Base-by-base conservation (phyloP, 2,888 invertebrate genomes). In the Andrena trimmerana region DNA sequence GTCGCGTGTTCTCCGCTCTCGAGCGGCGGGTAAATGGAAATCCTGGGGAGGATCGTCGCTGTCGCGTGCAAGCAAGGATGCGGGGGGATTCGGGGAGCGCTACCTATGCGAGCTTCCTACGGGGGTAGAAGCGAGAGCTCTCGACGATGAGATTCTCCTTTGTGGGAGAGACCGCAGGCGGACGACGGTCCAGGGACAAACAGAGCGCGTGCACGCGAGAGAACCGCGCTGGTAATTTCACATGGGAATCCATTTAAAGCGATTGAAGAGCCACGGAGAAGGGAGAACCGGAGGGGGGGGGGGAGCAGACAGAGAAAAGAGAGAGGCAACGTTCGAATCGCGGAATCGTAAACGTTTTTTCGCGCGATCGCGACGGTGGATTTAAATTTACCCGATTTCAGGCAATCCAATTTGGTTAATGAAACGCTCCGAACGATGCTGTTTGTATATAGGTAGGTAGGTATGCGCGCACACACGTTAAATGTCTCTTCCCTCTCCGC, bases 331-430 rank as follows among this genome's bases (percentile, higher is more conserved):
- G 71, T 73, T 85, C 79, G 75, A 85, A 78, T 77, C 62, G 79
- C 42, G 69, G 54, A 63, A 78, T 83, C 73, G 83, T 73, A 85
- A 85, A 73, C 83, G 77, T 79, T 86, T 86, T 83, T 84, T 86
- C 81, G 85, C 83, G 83, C 78, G 83, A 86, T 90, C 89, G 81
- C 87, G 87, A 89, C 87, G 90, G 89, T 86, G 85, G 85, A 88
- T 88, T 88, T 81, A 88, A 91, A 89, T 92, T 91, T 90, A 91
- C 89, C 89, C 91, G 90, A 91, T 92, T 92, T 85, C 80, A 79
- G 81, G 68, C 85, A 87, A 88, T 88, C 81, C 88, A 88, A 88
- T 88, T 87, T 84, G 81, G 85, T 86, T 88, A 88, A 88, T 88
- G 88, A 88, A 88, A 88, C 85, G 86, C 76, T 73, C 31, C 83